A percentile compares a stretch with the other conserved stretches of the same genome.
These are phyloP conservation scores for Macaca fascicularis DNA, from an alignment of 2,113 vertebrate genomes.

Conservation along the genomic window T2T-MFA8v1.1 NC_088379.1:173212501-173213000, in stretches of 20 bases:
- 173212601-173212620: not conserved
- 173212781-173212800: slow-evolving; percentile 55
- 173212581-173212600: not conserved
- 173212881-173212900: not conserved
- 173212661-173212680: not conserved
- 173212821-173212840: slow-evolving; percentile 35
- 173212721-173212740: slow-evolving; percentile 45
- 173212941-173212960: not conserved
- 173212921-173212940: not conserved
- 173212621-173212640: not conserved
- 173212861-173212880: slow-evolving; percentile 38
- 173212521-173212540: not conserved
- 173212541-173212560: not conserved
- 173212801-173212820: slow-evolving; percentile 42
- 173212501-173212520: not conserved
- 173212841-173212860: slow-evolving; percentile 58
- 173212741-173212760: slow-evolving; percentile 40
- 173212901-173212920: not conserved
- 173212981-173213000: not conserved
- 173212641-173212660: not conserved
- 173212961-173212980: not conserved
- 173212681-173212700: not conserved
- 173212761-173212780: slow-evolving; percentile 19
- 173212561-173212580: not conserved
- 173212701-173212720: not conserved